These are phyloP conservation scores for Parotia lawesii DNA, from an alignment of 2,113 vertebrate genomes.

Conservation along the genomic window DNA sequence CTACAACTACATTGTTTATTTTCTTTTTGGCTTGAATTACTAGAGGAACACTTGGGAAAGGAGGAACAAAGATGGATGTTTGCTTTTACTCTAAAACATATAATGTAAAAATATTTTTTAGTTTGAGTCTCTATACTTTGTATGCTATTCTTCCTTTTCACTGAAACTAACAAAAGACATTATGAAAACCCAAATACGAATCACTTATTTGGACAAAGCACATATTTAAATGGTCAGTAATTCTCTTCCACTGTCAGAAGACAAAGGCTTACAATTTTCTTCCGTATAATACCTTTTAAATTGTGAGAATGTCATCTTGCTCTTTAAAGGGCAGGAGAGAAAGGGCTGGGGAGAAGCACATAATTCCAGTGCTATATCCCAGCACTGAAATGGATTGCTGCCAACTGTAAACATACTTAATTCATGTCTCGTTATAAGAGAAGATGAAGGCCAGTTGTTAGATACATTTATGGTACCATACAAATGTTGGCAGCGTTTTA, in stretches of 20 bases:
- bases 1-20: background rate
- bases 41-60: background rate
- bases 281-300: slow-evolving; percentile 60
- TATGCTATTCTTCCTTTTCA: slow-evolving; percentile 30
- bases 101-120: slow-evolving; percentile 47
- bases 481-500: background rate
- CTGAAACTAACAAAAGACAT: slow-evolving; percentile 55
- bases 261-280: slow-evolving; percentile 67
- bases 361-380: slow-evolving; percentile 16
- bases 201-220: slow-evolving; percentile 66
- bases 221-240: slow-evolving; percentile 62
- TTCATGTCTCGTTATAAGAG: slow-evolving; percentile 11
- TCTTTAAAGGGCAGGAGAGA: slow-evolving; percentile 18
- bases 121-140: background rate
- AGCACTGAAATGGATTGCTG: slow-evolving; percentile 30
- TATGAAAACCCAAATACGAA: slow-evolving; percentile 57
- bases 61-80: background rate
- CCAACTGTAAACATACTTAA: slow-evolving; percentile 57
- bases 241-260: slow-evolving; percentile 66
- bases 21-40: background rate
- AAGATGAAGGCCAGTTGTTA: slow-evolving; percentile 40
- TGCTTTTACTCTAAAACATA: slow-evolving; percentile 25
- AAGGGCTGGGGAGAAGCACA: background rate
- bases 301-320: slow-evolving; percentile 57
- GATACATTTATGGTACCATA: background rate